Conservation (phyloP, 2,797 vertebrate genomes). For the Benthosema pterotum region DNA sequence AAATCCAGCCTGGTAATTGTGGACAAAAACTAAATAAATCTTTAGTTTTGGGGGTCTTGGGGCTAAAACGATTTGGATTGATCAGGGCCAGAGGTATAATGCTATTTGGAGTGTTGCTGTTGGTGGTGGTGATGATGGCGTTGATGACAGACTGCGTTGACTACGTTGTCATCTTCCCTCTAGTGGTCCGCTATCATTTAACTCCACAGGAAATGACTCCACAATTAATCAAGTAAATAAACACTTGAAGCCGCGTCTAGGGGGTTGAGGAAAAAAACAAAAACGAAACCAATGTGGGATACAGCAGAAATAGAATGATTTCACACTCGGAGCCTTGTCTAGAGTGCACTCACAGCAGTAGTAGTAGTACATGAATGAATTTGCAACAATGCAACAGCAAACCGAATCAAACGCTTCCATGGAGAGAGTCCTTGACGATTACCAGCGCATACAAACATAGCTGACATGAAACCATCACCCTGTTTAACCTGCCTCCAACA, state of each 20-base stretch:
- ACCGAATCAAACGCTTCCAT: background rate
- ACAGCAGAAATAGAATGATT: background rate
- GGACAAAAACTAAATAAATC: too few relatives aligned
- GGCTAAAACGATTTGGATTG: too few relatives aligned
- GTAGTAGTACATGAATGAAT: background rate
- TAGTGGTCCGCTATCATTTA: constrained; percentile 52
- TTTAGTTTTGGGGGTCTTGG: too few relatives aligned
- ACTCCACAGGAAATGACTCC: too few relatives aligned
- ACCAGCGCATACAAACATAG: background rate
- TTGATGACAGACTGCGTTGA: constrained; percentile 22
- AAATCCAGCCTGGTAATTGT: too few relatives aligned
- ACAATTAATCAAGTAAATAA: constrained; percentile 4
- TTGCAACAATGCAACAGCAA: background rate
- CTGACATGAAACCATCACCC: background rate
- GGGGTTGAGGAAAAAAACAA: background rate
- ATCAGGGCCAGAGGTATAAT: too few relatives aligned
- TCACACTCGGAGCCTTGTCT: background rate
- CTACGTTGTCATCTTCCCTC: constrained; percentile 66
- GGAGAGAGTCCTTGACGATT: background rate
- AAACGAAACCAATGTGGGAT: background rate
- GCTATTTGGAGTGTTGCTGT: constrained; percentile 6
- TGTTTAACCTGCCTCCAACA: background rate
- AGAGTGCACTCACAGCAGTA: background rate
- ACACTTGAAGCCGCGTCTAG: background rate
- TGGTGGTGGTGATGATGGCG: constrained; percentile 19